phyloP scores from a whole-genome alignment of 2,113 vertebrate genomes.

The Centropristis striata region DNA sequence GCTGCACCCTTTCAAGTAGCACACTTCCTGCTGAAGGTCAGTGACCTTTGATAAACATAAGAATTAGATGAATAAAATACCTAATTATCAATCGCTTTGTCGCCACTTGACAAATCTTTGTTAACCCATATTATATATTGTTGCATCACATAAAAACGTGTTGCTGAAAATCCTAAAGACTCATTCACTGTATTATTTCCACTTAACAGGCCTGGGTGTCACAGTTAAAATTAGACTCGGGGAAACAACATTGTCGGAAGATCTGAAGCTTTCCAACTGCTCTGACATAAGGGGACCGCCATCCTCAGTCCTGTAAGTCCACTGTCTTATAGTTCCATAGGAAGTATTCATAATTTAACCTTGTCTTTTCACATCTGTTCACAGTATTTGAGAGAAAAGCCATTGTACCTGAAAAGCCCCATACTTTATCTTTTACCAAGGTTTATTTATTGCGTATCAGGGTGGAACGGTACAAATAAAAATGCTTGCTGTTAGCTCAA shows the following conservation, averaged over 20 bases:
- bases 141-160: not conserved
- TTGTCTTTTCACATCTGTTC: not conserved
- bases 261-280: conserved; percentile 60
- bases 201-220: conserved; percentile 36
- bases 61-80: not conserved
- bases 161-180: not conserved
- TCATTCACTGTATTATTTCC: not conserved
- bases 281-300: conserved; percentile 45
- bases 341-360: no score
- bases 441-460: not conserved
- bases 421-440: not conserved
- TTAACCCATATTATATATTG: not conserved
- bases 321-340: no score
- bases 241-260: not conserved
- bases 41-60: not conserved
- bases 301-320: conserved; percentile 58
- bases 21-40: conserved; percentile 65
- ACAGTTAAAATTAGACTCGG: conserved; percentile 41
- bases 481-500: not conserved
- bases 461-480: not conserved
- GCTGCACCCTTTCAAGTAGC: conserved; percentile 55
- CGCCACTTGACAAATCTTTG: not conserved
- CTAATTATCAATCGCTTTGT: not conserved
- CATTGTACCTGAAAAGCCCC: not conserved
- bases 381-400: not conserved